Evolutionary conservation across 2,888 invertebrate species (phyloP).

Genomic region (Heteropelma amictum): DNA sequence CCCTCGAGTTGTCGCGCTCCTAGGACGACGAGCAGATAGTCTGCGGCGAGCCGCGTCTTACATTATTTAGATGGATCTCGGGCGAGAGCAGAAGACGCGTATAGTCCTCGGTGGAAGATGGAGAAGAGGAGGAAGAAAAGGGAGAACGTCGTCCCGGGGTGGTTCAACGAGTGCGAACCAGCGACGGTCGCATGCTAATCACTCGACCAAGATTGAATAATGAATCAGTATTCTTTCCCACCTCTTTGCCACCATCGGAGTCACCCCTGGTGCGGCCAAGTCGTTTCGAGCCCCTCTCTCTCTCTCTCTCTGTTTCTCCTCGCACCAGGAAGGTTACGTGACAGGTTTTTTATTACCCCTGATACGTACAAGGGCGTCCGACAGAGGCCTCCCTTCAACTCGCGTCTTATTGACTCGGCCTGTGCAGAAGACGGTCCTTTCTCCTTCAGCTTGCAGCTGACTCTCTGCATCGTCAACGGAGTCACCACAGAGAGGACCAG

Average conservation of each 20-base stretch:
- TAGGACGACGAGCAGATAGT: slow-evolving; percentile 47
- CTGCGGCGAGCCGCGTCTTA: slow-evolving; percentile 70
- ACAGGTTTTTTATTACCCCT: slow-evolving; percentile 80
- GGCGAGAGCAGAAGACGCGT: slow-evolving; percentile 56
- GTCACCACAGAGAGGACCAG: background rate
- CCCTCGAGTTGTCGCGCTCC: slow-evolving; percentile 13
- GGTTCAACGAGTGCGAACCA: slow-evolving; percentile 56
- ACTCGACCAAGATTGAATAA: slow-evolving; percentile 82
- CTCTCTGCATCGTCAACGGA: slow-evolving; percentile 34
- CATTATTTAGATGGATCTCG: slow-evolving; percentile 74
- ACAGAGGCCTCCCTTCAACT: slow-evolving; percentile 18
- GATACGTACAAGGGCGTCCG: slow-evolving; percentile 1
- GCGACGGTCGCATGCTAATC: slow-evolving; percentile 79
- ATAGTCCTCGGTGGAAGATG: slow-evolving; percentile 2
- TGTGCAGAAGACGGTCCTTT: background rate
- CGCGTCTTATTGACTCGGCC: slow-evolving; percentile 18
- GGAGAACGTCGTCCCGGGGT: slow-evolving; percentile 1
- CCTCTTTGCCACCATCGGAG: slow-evolving; percentile 43
- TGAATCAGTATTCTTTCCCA: slow-evolving; percentile 82
- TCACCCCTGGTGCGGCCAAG: slow-evolving; percentile 55
- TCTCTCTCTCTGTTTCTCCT: slow-evolving; percentile 20
- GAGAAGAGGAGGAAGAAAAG: slow-evolving; percentile 8
- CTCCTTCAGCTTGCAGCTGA: background rate
- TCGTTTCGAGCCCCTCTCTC: slow-evolving; percentile 15
- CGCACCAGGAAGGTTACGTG: slow-evolving; percentile 71